Percentiles rank a stretch among this genome's conserved stretches.
Evolutionary conservation across 2,797 vertebrate species (phyloP).

Genomic region (Rhinichthys osculus): DNA sequence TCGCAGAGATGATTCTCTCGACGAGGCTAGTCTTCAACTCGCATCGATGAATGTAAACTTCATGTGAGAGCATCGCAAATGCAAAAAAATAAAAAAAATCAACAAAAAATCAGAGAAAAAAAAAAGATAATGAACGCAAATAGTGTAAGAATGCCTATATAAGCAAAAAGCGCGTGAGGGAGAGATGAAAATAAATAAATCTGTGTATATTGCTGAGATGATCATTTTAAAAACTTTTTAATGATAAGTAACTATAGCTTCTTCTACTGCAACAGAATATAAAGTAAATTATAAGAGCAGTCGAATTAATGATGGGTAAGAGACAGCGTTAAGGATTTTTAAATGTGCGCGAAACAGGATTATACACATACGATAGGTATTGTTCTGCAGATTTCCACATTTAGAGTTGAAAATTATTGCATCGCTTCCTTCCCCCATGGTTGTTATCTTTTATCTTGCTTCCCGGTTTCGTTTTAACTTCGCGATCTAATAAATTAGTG

Average conservation of each 20-base stretch:
- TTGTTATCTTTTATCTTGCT: conserved; percentile 21
- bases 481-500: conserved; percentile 19
- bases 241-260: conserved; percentile 57
- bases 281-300: conserved; percentile 46
- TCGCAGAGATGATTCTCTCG: conserved; percentile 29
- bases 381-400: conserved; percentile 47
- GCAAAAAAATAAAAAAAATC: conserved; percentile 25
- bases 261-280: conserved; percentile 51
- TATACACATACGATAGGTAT: conserved; percentile 34
- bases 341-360: conserved; percentile 54
- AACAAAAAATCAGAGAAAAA: neutral
- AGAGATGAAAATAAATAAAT: conserved; percentile 32
- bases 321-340: conserved; percentile 49
- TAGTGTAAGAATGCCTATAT: conserved; percentile 31
- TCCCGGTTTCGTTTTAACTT: neutral
- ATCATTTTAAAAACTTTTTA: conserved; percentile 55
- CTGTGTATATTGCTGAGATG: conserved; percentile 59
- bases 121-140: conserved; percentile 20
- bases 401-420: conserved; percentile 41
- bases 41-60: conserved; percentile 58
- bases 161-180: conserved; percentile 46
- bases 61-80: conserved; percentile 47
- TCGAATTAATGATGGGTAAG: conserved; percentile 52
- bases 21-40: conserved; percentile 43
- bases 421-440: conserved; percentile 33